Evolutionary conservation across 2,113 vertebrate genomes (phyloP).

Genomic region (Semicossyphus pulcher): DNA sequence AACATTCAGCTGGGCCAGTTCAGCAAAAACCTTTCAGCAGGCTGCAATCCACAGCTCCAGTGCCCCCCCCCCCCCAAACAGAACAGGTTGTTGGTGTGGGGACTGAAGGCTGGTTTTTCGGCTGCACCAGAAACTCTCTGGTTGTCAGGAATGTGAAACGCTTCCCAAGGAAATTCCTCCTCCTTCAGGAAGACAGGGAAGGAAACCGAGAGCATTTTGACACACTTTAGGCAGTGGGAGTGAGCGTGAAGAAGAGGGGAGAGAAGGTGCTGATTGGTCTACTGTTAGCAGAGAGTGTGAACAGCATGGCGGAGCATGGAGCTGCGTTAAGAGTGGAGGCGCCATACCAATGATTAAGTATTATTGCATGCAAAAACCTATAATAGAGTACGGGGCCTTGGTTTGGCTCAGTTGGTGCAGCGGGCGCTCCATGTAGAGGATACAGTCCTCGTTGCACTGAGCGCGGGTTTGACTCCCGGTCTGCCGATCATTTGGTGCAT

Average conservation of each 20-base stretch:
- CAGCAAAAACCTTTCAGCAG: slow-evolving; percentile 61
- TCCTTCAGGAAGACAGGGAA: slow-evolving; percentile 73
- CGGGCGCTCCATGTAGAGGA: too few relatives aligned
- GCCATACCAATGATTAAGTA: too few relatives aligned
- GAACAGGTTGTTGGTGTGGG: slow-evolving; percentile 60
- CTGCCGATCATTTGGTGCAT: too few relatives aligned
- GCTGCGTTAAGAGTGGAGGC: too few relatives aligned
- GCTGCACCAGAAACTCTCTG: slow-evolving; percentile 43
- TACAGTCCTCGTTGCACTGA: too few relatives aligned
- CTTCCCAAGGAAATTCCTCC: slow-evolving; percentile 79
- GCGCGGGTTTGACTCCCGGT: too few relatives aligned
- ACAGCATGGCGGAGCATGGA: slow-evolving; percentile 14
- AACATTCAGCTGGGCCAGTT: slow-evolving; percentile 48
- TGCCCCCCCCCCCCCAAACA: not conserved
- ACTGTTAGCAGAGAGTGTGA: slow-evolving; percentile 48
- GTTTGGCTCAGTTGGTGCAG: too few relatives aligned
- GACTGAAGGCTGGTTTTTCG: slow-evolving; percentile 5
- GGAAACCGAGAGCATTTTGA: slow-evolving; percentile 73
- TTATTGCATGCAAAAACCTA: too few relatives aligned
- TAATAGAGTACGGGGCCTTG: too few relatives aligned
- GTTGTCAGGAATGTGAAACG: slow-evolving; percentile 72
- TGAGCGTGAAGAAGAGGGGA: slow-evolving; percentile 32
- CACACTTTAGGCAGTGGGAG: slow-evolving; percentile 69
- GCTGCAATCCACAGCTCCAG: slow-evolving; percentile 16
- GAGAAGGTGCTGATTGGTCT: slow-evolving; percentile 55